Evolutionary conservation across 2,888 invertebrate genomes (phyloP).

Genomic region (Caenorhabditis virilis): DNA sequence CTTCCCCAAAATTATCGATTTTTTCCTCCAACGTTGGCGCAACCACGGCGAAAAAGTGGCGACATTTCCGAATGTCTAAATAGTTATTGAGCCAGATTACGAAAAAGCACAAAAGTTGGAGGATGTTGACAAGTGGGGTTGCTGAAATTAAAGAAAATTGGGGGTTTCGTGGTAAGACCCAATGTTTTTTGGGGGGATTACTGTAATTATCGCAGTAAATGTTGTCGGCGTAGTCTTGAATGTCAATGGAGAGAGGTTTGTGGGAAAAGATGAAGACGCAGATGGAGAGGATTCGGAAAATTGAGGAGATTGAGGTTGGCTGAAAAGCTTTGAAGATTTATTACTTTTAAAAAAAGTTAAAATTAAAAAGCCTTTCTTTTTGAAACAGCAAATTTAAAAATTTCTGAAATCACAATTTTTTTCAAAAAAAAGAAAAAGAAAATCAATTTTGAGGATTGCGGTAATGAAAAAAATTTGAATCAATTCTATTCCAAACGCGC

Average conservation of each 20-base stretch:
- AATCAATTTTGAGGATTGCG: too few species aligned
- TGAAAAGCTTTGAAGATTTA: too few species aligned
- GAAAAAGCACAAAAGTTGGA: constrained; percentile 14
- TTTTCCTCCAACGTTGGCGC: constrained; percentile 8
- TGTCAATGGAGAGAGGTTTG: background rate
- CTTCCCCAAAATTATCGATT: background rate
- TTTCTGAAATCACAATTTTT: too few species aligned
- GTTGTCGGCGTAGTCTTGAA: constrained; percentile 18
- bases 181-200: background rate
- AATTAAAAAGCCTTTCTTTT: too few species aligned
- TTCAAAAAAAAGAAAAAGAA: too few species aligned
- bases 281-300: background rate
- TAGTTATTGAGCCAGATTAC: constrained; percentile 13
- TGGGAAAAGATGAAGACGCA: background rate
- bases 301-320: background rate
- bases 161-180: background rate
- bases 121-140: constrained; percentile 13
- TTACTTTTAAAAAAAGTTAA: too few species aligned
- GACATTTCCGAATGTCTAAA: constrained; percentile 13
- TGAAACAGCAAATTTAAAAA: too few species aligned
- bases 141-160: constrained; percentile 12
- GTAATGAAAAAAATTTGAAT: too few species aligned
- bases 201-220: constrained; percentile 29
- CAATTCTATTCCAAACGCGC: too few species aligned
- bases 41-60: constrained; percentile 8